These are phyloP conservation scores for Palythoa caribaeorum DNA, from an alignment of 92 coral and sea anemone species.

Conservation along the genomic window DNA sequence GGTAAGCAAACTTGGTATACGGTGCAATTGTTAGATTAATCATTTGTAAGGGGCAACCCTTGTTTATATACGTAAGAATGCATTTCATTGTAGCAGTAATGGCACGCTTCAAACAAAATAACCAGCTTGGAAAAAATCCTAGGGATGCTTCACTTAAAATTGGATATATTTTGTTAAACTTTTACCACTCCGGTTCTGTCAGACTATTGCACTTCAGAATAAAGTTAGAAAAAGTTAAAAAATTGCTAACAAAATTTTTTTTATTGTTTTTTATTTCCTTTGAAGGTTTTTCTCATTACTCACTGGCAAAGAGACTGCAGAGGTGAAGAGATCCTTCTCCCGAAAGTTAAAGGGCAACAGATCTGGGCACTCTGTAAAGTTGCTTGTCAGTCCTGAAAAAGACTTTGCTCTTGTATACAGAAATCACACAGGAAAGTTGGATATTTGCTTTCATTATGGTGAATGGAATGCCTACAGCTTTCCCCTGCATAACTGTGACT, in stretches of 20 bases:
- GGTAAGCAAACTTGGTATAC: not conserved
- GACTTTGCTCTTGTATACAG: slow-evolving; percentile 3
- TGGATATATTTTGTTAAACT: not conserved
- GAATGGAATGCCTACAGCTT: not conserved
- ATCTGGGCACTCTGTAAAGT: not conserved
- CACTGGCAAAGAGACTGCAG: not conserved
- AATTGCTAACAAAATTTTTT: not conserved
- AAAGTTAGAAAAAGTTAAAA: not conserved
- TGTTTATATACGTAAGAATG: not conserved
- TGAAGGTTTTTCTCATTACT: slow-evolving; percentile 7
- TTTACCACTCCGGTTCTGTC: not conserved
- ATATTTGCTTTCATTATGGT: not conserved
- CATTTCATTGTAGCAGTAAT: not conserved
- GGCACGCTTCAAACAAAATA: not conserved
- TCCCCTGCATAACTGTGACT: not conserved
- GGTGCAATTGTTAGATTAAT: not conserved
- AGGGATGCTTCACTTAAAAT: not conserved
- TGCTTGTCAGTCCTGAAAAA: slow-evolving; percentile 5
- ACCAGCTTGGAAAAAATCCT: not conserved
- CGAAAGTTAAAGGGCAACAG: slow-evolving; percentile 9
- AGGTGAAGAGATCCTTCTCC: slow-evolving; percentile 7
- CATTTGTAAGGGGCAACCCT: not conserved
- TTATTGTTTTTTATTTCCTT: not conserved
- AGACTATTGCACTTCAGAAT: not conserved
- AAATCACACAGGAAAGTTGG: not conserved